Conservation (phyloP, 2,888 invertebrate genomes). For the Dicyrtomina minuta region DNA sequence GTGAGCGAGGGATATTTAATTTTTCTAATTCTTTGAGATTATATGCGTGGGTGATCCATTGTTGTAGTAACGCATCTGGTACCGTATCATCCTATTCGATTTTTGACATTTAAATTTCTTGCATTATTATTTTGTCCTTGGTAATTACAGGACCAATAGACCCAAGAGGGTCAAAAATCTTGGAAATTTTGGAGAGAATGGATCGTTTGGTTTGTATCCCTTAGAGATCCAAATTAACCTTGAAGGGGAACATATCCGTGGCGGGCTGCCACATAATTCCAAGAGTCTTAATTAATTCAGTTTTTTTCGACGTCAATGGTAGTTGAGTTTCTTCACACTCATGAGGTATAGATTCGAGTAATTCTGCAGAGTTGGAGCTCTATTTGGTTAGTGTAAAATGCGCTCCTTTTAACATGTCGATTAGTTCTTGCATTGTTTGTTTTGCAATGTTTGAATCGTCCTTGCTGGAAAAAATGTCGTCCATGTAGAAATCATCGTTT, state of each 20-base stretch:
- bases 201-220: background rate
- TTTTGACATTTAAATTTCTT: no score
- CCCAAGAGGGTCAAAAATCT: background rate
- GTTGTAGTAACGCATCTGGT: no score
- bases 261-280: background rate
- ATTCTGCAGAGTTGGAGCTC: no score
- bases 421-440: no score
- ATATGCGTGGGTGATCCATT: background rate
- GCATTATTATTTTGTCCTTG: background rate
- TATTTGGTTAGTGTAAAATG: no score
- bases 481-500: no score
- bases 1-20: background rate
- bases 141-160: background rate
- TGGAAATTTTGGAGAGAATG: background rate
- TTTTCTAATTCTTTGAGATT: no score
- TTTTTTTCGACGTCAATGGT: background rate
- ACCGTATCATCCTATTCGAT: no score
- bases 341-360: constrained; percentile 1
- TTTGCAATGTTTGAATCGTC: constrained; percentile 52
- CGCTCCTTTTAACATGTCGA: no score
- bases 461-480: constrained; percentile 54
- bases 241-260: background rate
- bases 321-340: constrained; percentile 4
- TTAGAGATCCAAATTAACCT: background rate
- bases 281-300: no score